Evolutionary conservation across 1,140 invertebrate species (phyloP), one percentile per base, ranked within the genome.

Genomic region (Drosophila nigromelanica): DNA sequence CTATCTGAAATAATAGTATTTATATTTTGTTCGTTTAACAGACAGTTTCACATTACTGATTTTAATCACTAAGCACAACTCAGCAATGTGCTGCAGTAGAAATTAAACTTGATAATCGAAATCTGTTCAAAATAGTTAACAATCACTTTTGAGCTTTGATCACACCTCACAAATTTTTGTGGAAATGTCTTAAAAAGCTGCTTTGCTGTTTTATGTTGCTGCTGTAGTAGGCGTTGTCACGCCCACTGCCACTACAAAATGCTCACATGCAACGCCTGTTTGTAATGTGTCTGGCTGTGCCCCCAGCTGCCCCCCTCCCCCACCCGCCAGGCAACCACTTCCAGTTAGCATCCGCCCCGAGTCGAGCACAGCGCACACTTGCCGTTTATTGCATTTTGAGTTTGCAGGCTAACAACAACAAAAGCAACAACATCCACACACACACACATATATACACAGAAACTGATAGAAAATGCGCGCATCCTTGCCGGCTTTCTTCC

Each of bases 361-460:
- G 47, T 62, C n/a, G 55, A 59, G 54, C 18, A 70, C 48, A 52
- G 51, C 21, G 71, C 72, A 70, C 83, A 82, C 75, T 89, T 82
- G 79, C 69, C 76, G 83, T 89, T 87, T 87, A 87, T 87, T 87
- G 76, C 83, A 83, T 89, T 87, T 87, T 69, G 52, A 80, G 83
- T 67, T 76, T 69, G 58, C 75, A 56, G 72, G 62, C 66, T 48
- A 73, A 63, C 47, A 45, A 24, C 55, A 63, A 50, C 61, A 74
- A 47, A 35, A 48, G 56, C 14, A 67, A 33, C 39, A 56, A 8
- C 47, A 50, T 40, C 12, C 47, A 45, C 6, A 45, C 6, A 18
- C 6, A 50, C n/a, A 33, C n/a, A 30, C n/a, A 33, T 5, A 50
- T n/a, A 40, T 14, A 55, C 10, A 40, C 3, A 27, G 4, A 42